Evolutionary conservation across 2,888 invertebrate species (phyloP).

Genomic region (Xestoiulus laeticollis): DNA sequence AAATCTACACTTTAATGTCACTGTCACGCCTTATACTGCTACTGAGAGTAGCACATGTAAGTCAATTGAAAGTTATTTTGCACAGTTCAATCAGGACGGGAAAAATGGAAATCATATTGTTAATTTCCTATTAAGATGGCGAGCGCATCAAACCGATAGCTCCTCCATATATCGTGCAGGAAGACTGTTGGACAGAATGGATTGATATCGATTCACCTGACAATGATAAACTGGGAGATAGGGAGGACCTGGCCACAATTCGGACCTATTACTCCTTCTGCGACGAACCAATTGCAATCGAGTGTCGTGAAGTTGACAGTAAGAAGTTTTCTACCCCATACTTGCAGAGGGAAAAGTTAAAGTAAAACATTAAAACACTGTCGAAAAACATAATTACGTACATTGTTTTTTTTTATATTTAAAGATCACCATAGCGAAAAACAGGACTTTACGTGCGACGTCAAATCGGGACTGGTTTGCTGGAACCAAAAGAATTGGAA

Average conservation of each 20-base stretch:
- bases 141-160: conserved; percentile 45
- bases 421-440: not conserved
- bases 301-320: conserved; percentile 57
- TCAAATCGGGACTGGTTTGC: conserved; percentile 60
- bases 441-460: conserved; percentile 59
- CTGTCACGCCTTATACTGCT: not conserved
- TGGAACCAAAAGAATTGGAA: conserved; percentile 58
- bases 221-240: conserved; percentile 58
- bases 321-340: not conserved
- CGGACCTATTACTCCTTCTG: conserved; percentile 57
- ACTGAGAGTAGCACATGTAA: not conserved
- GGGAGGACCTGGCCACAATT: conserved; percentile 57
- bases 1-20: not conserved
- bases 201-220: conserved; percentile 59
- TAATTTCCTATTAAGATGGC: not conserved
- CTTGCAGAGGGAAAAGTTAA: not conserved
- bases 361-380: not conserved
- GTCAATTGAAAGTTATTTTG: not conserved
- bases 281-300: conserved; percentile 56
- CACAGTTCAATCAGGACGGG: too few relatives aligned
- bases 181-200: conserved; percentile 62
- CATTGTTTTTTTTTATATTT: not conserved
- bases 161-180: conserved; percentile 57
- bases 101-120: not conserved
- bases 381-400: not conserved